These are phyloP conservation scores for Diuraphis noxia DNA, from an alignment of 1,140 invertebrate species.

Conservation along the genomic window DNA sequence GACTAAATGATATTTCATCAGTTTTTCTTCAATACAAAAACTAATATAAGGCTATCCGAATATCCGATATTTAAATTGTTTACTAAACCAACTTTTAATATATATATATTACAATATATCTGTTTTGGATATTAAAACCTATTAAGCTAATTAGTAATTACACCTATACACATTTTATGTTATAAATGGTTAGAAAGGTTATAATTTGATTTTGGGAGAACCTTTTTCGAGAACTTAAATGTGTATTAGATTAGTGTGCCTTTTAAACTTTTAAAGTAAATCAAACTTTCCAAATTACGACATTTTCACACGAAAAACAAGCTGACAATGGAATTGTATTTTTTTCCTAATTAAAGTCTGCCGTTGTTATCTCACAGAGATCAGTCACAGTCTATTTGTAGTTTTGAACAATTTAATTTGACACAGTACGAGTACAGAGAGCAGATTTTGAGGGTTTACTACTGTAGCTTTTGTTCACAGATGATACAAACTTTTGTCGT, in stretches of 20 bases:
- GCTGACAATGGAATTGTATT: constrained; percentile 25
- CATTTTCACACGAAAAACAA: neutral
- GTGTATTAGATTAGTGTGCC: neutral
- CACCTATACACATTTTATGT: neutral
- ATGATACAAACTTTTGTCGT: constrained; percentile 17
- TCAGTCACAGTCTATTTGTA: constrained; percentile 38
- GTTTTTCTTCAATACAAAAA: neutral
- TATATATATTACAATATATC: neutral
- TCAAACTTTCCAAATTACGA: constrained; percentile 22
- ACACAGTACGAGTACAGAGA: neutral
- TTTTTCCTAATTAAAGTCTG: constrained; percentile 30
- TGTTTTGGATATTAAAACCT: neutral
- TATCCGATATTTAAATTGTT: neutral
- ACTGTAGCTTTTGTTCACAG: neutral
- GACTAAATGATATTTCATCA: neutral
- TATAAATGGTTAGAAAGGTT: neutral
- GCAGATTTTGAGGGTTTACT: constrained; percentile 15
- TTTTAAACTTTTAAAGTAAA: constrained; percentile 23
- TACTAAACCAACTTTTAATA: neutral
- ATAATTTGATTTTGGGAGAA: neutral
- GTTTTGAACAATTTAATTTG: constrained; percentile 38
- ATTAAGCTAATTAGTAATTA: neutral
- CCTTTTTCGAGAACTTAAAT: neutral
- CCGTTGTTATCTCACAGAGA: constrained; percentile 19
- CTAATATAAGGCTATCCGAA: neutral